Evolutionary conservation across 2,797 vertebrate species (phyloP).

Genomic region (Peromyscus attwateri): DNA sequence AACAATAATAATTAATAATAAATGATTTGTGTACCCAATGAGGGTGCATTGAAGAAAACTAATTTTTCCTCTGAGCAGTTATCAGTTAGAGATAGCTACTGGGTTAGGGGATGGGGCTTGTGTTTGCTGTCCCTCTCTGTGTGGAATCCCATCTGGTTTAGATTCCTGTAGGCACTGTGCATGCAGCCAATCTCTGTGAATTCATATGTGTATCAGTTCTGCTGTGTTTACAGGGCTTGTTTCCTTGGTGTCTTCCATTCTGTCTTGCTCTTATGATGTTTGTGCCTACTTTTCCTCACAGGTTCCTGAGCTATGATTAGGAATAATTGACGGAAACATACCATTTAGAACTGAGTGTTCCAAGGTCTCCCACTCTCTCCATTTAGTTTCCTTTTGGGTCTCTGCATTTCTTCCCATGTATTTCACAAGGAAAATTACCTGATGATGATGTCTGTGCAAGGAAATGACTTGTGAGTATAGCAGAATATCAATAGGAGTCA

Average conservation of each 20-base stretch:
- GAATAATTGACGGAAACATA: neutral
- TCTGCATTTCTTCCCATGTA: neutral
- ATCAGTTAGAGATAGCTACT: neutral
- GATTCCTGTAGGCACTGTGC: rapidly evolving
- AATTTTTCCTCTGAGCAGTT: neutral
- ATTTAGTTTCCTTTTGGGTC: neutral
- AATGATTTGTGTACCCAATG: neutral
- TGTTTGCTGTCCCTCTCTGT: neutral
- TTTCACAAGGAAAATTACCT: neutral
- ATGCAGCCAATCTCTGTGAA: too few relatives aligned
- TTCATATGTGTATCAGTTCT: neutral
- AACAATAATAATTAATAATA: neutral
- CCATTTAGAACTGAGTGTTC: neutral
- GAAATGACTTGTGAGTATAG: too few relatives aligned
- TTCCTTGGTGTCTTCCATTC: too few relatives aligned
- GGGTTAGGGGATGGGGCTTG: neutral
- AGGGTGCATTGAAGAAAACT: neutral
- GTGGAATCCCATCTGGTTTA: neutral
- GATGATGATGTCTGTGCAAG: neutral
- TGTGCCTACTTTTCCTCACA: neutral
- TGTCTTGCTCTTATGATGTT: neutral
- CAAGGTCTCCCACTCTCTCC: neutral
- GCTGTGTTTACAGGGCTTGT: neutral
- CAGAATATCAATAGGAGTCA: neutral
- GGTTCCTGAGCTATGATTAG: neutral